Evolutionary conservation across 2,888 invertebrate genomes (phyloP), one percentile per base, ranked within the genome.

Genomic region (Acleris holmiana): DNA sequence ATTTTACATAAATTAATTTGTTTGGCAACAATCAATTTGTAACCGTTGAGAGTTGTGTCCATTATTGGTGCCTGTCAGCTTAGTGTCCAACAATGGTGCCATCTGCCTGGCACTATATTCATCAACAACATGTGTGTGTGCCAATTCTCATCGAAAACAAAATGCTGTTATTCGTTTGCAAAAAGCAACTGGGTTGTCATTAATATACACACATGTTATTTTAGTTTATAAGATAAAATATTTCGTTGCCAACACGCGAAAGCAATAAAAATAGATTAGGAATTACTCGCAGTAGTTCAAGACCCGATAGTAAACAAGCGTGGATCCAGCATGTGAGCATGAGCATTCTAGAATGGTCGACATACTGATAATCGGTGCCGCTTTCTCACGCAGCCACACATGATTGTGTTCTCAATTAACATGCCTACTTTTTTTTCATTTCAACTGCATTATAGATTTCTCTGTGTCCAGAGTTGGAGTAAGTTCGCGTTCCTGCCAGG

Each of bases 341-440:
- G n/a, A 41, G n/a, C 55, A 44, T 55, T 58, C 64, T 64, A 65
- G 60, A 65, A 60, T 50, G 58, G 53, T 60, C 60, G 46, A 50
- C 65, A 65, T 65, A 60, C 55, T 60, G 59, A 60, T 60, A 54
- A 65, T 55, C 54, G 13, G 49, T 44, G 56, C 21, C 56, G 65
- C 65, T 65, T 60, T 65, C 65, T 54, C 65, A 65, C 65, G 60
- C 55, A 55, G 61, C 61, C 46, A 55, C 49, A 55, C 61, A 65
- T 55, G 44, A 44, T n/a, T n/a, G 60, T 65, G 65, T 35, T 65
- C 65, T 60, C 65, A 60, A 65, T 65, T 60, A 65, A 60, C 60
- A 65, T 55, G 58, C 64, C 63, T 53, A 59, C 46, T 51, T 57
- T 56, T 57, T 47, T 57, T 58, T 47, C 47, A 57, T 63, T 63